Evolutionary conservation across 2,888 invertebrate genomes (phyloP), one percentile per base, ranked within the genome.

Genomic region (Altica lythri): DNA sequence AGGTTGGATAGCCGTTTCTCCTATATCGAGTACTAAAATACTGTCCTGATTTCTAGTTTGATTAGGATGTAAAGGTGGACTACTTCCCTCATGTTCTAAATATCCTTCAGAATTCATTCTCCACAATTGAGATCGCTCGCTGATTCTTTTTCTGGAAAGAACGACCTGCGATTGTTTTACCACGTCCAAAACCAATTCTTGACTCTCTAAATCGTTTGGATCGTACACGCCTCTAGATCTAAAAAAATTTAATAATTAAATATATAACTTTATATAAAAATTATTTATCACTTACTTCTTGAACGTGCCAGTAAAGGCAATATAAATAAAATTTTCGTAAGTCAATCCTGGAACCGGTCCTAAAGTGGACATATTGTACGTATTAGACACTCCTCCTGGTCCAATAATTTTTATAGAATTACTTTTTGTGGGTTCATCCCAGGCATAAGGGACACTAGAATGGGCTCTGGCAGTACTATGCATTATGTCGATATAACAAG

Each of bases 301-400:
- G 73, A 89, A 89, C 1, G 88, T 88, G 16, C 85, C 87, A 34
- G 86, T 83, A 72, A 95, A 91, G 37, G 91, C 91, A 60, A 98
- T 90, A 77, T 95, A 98, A 72, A 97, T 92, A 76, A 95, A 96
- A 79, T 98, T 98, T 74, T 98, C 95, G 75, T 99, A 99, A 19
- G 89, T 90, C 64, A 98, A 81, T 54, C 87, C 85, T 62, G 83
- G 78, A 2, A 78, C 80, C 47, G 83, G 81, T 2, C 86, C 84
- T 45, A 90, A 80, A 60, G 81, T 80, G 72, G 87, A 85, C 67
- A 94, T 83, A 75, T 89, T 85, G 72, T 92, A 89, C 17, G 82
- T 78, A n/a, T 86, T 83, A 34, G 85, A 84, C 47, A 90, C 90
- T 1, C 95, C 96, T 51, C 96, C 97, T 0, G 94, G 94, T 30